Conservation (phyloP, 2,888 invertebrate genomes). For the Pollenia angustigena region DNA sequence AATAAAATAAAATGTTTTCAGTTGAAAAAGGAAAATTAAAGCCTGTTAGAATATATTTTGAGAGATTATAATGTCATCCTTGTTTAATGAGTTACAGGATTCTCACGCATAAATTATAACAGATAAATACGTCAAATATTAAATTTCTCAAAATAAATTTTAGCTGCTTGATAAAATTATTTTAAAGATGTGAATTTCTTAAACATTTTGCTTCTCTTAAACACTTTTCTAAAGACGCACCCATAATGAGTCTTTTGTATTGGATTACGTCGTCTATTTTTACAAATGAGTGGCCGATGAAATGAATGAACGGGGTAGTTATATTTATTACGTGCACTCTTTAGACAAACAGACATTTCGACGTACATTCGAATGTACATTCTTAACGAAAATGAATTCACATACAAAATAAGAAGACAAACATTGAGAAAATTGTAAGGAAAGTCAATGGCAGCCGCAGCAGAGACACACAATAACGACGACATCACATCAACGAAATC, state of each 20-base stretch:
- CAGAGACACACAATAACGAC: slow-evolving; percentile 13
- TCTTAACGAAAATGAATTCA: neutral
- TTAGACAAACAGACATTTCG: slow-evolving; percentile 49
- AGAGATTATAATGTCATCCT: slow-evolving; percentile 40
- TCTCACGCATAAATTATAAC: slow-evolving; percentile 46
- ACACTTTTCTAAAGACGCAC: slow-evolving; percentile 33
- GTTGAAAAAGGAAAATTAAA: neutral
- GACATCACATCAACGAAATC: slow-evolving; percentile 13
- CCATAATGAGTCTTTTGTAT: slow-evolving; percentile 65
- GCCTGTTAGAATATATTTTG: neutral
- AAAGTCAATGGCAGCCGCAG: slow-evolving; percentile 62
- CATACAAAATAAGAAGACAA: slow-evolving; percentile 36
- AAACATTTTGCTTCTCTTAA: slow-evolving; percentile 16
- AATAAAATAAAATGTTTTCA: slow-evolving; percentile 10
- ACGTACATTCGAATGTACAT: slow-evolving; percentile 10
- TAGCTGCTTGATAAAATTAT: slow-evolving; percentile 11
- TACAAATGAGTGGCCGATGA: slow-evolving; percentile 47
- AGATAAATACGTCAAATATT: slow-evolving; percentile 17
- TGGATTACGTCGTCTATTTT: slow-evolving; percentile 17
- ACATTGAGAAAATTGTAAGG: slow-evolving; percentile 38
- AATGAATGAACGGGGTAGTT: slow-evolving; percentile 39
- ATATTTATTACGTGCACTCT: slow-evolving; percentile 27
- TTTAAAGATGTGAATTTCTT: slow-evolving; percentile 34
- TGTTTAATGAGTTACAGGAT: slow-evolving; percentile 36
- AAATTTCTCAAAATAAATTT: neutral